These are phyloP conservation scores for Plebejus argus DNA, from an alignment of 2,888 invertebrate genomes.

Conservation along the genomic window DNA sequence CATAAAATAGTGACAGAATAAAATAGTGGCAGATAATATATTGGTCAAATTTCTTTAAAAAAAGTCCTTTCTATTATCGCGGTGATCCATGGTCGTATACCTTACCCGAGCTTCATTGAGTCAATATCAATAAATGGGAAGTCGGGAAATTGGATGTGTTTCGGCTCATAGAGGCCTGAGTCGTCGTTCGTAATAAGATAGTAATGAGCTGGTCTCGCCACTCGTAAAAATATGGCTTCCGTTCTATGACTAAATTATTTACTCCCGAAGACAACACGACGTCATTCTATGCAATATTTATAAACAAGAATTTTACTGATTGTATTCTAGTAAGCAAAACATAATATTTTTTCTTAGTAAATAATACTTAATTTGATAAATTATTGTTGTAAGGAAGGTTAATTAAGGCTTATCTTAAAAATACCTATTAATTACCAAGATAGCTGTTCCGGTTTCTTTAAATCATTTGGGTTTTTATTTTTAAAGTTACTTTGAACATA, in stretches of 20 bases:
- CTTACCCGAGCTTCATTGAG: slow-evolving; percentile 59
- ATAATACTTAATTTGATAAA: neutral
- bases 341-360: neutral
- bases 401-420: neutral
- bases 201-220: slow-evolving; percentile 71
- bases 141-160: slow-evolving; percentile 80
- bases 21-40: neutral
- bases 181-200: slow-evolving; percentile 75
- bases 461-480: neutral
- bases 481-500: neutral
- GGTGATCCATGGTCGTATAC: slow-evolving; percentile 13
- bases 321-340: neutral
- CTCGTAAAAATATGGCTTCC: slow-evolving; percentile 78
- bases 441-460: neutral
- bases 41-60: neutral
- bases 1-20: neutral
- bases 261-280: slow-evolving; percentile 42
- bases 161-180: slow-evolving; percentile 64
- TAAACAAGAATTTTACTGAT: neutral
- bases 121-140: slow-evolving; percentile 81
- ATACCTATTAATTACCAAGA: neutral
- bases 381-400: neutral
- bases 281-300: slow-evolving; percentile 7
- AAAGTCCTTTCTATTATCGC: neutral
- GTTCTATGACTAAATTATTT: slow-evolving; percentile 72